phyloP scores from a whole-genome alignment of 1,140 invertebrate species.

The Habropoda laboriosa region DNA sequence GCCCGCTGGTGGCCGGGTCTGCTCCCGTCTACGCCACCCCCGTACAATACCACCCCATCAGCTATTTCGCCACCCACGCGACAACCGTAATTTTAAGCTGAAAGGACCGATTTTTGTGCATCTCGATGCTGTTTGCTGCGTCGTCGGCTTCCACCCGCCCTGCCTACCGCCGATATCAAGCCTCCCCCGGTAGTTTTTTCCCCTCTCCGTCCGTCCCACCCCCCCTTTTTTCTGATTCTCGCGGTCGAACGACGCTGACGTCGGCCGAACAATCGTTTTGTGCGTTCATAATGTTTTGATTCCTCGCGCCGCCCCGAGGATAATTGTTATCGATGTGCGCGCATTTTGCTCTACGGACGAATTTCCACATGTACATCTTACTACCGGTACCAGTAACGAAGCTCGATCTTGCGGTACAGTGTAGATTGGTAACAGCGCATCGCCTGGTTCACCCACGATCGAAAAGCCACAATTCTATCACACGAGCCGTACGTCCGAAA shows the following conservation, averaged over 20 bases:
- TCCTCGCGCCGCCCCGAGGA: conserved; percentile 17
- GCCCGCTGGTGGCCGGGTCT: conserved; percentile 15
- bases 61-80: conserved; percentile 67
- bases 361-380: background rate
- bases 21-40: conserved; percentile 52
- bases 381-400: too few relatives aligned
- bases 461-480: conserved; percentile 38
- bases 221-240: conserved; percentile 33
- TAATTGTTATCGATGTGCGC: conserved; percentile 28
- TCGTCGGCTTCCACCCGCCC: conserved; percentile 67
- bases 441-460: too few relatives aligned
- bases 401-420: too few relatives aligned
- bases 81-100: conserved; percentile 77
- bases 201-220: background rate
- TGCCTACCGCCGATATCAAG: conserved; percentile 39
- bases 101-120: conserved; percentile 75
- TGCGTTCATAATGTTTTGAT: conserved; percentile 53
- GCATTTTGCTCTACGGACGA: background rate
- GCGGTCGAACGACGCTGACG: conserved; percentile 55
- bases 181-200: conserved; percentile 23
- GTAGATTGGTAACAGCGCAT: too few relatives aligned
- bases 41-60: conserved; percentile 68
- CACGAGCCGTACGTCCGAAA: conserved; percentile 20
- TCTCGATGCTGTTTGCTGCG: conserved; percentile 70
- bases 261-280: conserved; percentile 59